These are phyloP conservation scores for Hipposideros armiger DNA, from an alignment of 2,113 vertebrate genomes.

Conservation along the genomic window DNA sequence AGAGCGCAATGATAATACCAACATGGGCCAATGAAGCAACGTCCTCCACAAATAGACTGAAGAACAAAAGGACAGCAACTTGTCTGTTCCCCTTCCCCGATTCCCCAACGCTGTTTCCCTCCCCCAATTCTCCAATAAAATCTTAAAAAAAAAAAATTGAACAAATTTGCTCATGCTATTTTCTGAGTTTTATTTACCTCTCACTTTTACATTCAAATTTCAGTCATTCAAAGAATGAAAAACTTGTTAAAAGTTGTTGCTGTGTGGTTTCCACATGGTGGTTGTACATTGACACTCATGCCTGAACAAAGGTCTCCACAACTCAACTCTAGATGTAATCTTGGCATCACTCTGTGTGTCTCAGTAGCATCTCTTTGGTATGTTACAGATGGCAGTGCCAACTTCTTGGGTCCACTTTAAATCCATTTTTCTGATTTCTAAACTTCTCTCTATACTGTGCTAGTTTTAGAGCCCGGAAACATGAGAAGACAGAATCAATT, in stretches of 20 bases:
- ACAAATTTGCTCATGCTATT: not conserved
- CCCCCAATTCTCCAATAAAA: too few relatives aligned
- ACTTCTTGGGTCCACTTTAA: not conserved
- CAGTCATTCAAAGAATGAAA: not conserved
- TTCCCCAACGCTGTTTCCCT: too few relatives aligned
- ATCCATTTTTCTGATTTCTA: not conserved
- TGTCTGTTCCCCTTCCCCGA: too few relatives aligned
- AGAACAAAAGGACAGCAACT: too few relatives aligned
- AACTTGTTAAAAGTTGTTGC: not conserved
- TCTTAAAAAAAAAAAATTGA: not conserved
- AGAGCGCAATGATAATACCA: too few relatives aligned
- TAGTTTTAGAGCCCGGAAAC: not conserved
- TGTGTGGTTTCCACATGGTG: not conserved
- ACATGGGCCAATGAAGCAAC: too few relatives aligned
- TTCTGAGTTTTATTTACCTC: conserved; percentile 12
- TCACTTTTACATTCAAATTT: conserved; percentile 35
- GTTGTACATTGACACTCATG: not conserved
- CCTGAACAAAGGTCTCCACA: not conserved
- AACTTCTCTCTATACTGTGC: not conserved
- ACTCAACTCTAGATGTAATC: too few relatives aligned
- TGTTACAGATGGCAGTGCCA: not conserved
- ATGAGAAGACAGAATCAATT: not conserved
- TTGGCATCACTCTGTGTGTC: not conserved
- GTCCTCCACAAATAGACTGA: too few relatives aligned
- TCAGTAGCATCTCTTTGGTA: not conserved